These are phyloP conservation scores for Amphimedon queenslandica DNA, from an alignment of 37 sponge, comb jelly and placozoan species.

Conservation along the genomic window DNA sequence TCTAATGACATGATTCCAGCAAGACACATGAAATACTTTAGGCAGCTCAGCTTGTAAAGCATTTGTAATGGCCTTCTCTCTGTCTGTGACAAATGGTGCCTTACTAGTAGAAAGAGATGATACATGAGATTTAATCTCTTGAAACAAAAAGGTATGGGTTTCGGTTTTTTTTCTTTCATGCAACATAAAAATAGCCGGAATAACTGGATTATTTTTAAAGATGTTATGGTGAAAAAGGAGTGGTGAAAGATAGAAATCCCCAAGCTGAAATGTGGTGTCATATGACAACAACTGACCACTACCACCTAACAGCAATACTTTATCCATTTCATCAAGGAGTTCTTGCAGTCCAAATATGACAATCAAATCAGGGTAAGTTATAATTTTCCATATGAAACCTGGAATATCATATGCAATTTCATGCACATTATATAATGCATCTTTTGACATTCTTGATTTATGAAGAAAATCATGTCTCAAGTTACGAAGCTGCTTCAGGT, in stretches of 20 bases:
- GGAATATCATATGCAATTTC: slow-evolving; percentile 37
- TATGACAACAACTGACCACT: not conserved
- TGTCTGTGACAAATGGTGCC: slow-evolving; percentile 15
- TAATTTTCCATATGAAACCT: slow-evolving; percentile 29
- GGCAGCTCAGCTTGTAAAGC: slow-evolving; percentile 29
- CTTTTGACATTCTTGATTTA: slow-evolving; percentile 19
- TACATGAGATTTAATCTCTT: not conserved
- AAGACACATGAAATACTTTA: slow-evolving; percentile 4
- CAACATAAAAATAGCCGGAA: slow-evolving; percentile 1
- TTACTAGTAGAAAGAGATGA: not conserved
- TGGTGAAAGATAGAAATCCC: slow-evolving; percentile 26
- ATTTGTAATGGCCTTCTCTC: slow-evolving; percentile 21
- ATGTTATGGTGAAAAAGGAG: slow-evolving; percentile 18
- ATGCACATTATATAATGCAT: too few relatives aligned
- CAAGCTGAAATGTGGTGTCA: slow-evolving; percentile 31
- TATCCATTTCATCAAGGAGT: slow-evolving; percentile 11
- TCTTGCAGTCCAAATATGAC: slow-evolving; percentile 7
- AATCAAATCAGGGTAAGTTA: slow-evolving; percentile 31
- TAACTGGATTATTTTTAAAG: not conserved
- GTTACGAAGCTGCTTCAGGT: too few relatives aligned
- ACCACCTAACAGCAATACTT: not conserved
- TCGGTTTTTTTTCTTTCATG: not conserved
- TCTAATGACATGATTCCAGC: slow-evolving; percentile 50
- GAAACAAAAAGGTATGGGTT: not conserved
- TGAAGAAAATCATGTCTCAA: not conserved